Evolutionary conservation across 2,888 invertebrate genomes (phyloP), one percentile per base, ranked within the genome.

Genomic region (Rhimphoctona megacephalus): DNA sequence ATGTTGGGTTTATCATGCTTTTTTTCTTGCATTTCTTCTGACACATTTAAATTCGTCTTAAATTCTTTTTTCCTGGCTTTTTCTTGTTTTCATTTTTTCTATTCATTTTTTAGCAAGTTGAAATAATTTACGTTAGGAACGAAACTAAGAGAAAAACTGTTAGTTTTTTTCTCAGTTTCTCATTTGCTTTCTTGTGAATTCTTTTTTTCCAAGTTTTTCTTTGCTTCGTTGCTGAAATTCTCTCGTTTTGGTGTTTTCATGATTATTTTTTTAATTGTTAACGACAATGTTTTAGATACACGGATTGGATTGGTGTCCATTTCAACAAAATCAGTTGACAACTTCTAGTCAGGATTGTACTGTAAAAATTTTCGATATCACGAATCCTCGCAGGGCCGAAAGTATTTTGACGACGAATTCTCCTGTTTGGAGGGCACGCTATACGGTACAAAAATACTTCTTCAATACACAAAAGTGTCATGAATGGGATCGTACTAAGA

Each of bases 261-360:
- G 9, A 11, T 57, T 57, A 22, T 25, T 25, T 1, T n/a, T 14
- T 11, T 2, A 46, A 57, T 25, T 19, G 7, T 14, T 6, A 9
- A 30, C 36, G 30, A 82, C 46, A 49, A 67, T 83, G 14, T 90
- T 91, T 85, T 96, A 98, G 95, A 98, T 99, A 89, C 98, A 98
- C 93, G 98, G 99, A 69, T 96, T 99, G 52, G 99, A 99, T 94
- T 99, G 99, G 99, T 98, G 97, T 94, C 97, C 97, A 19, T 96
- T 96, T 87, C 96, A 97, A 91, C 98, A 98, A 94, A 97, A 97
- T 89, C 97, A 98, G 92, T 94, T 98, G 85, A 97, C 98, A 66
- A 98, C 99, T 11, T 98, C 98, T 83, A 98, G 99, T 95, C 98
- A 99, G 95, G 99, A 99, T 95, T 97, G 98, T 81, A 98, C 98